Evolutionary conservation across 53 echinoderm and acorn worm species (phyloP).

Genomic region (Paelopatides confundens): DNA sequence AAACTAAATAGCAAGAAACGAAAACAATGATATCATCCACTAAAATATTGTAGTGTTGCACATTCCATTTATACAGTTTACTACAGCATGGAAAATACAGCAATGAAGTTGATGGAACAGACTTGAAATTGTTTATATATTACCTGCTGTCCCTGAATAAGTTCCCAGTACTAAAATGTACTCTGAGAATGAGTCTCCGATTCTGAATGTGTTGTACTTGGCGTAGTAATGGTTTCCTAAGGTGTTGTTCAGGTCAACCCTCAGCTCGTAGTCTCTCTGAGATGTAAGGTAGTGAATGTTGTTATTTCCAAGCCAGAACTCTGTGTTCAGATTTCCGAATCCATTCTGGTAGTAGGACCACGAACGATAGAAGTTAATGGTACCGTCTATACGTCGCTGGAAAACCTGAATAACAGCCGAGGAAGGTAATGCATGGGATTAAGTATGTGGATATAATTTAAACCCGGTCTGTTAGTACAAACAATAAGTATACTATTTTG

Average conservation of each 20-base stretch:
- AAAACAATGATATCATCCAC: too few relatives aligned
- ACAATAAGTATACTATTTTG: too few relatives aligned
- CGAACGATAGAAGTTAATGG: constrained; percentile 50
- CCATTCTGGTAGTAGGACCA: constrained; percentile 58
- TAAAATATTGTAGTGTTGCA: too few relatives aligned
- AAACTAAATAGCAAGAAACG: too few relatives aligned
- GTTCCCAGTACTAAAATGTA: constrained; percentile 48
- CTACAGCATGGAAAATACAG: too few relatives aligned
- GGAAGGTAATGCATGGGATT: too few relatives aligned
- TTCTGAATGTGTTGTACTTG: constrained; percentile 48
- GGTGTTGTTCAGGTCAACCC: constrained; percentile 53
- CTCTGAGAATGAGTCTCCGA: constrained; percentile 39
- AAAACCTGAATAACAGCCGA: too few relatives aligned
- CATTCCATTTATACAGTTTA: too few relatives aligned
- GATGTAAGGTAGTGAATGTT: constrained; percentile 56
- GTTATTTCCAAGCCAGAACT: constrained; percentile 74
- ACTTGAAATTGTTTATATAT: too few relatives aligned
- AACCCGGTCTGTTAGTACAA: too few relatives aligned
- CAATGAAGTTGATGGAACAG: too few relatives aligned
- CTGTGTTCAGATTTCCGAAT: constrained; percentile 55
- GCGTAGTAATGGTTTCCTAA: constrained; percentile 48
- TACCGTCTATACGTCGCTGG: constrained; percentile 65
- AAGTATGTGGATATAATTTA: too few relatives aligned
- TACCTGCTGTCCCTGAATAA: constrained; percentile 68
- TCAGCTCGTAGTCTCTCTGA: constrained; percentile 57